These are phyloP conservation scores for Cenopis cana DNA, from an alignment of 2,888 invertebrate genomes.

Conservation along the genomic window DNA sequence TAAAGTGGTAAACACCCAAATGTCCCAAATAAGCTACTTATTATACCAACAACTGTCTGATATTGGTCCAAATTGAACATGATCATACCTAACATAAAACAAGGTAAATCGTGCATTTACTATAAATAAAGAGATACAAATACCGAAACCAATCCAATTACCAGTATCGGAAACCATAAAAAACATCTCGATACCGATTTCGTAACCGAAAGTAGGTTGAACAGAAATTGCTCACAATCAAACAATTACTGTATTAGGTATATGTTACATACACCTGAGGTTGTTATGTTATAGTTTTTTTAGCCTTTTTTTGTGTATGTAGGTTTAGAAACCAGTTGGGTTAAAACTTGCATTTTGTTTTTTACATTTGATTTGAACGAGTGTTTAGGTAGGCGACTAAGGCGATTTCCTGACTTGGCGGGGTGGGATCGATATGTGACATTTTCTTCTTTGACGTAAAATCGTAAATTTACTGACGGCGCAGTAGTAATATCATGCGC, in stretches of 20 bases:
- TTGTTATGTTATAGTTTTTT: neutral
- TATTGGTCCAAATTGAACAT: neutral
- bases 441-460: no score
- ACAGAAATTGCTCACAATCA: slow-evolving; percentile 26
- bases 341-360: slow-evolving; percentile 1
- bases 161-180: slow-evolving; percentile 22
- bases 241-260: slow-evolving; percentile 9
- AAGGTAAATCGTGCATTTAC: neutral
- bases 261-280: slow-evolving; percentile 13
- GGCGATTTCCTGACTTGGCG: no score
- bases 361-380: neutral
- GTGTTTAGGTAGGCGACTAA: neutral
- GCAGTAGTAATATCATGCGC: no score
- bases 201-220: slow-evolving; percentile 27
- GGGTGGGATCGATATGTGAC: no score
- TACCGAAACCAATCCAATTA: slow-evolving; percentile 28
- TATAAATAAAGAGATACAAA: slow-evolving; percentile 20
- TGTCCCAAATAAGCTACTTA: no score
- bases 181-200: slow-evolving; percentile 28
- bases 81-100: neutral
- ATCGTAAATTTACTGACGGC: no score
- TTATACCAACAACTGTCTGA: neutral
- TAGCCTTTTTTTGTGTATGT: neutral
- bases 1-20: no score
- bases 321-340: neutral